Percentiles rank a stretch among this genome's conserved stretches.
phyloP scores from a whole-genome alignment of 2,797 vertebrate species.

The Acanthis flammea region DNA sequence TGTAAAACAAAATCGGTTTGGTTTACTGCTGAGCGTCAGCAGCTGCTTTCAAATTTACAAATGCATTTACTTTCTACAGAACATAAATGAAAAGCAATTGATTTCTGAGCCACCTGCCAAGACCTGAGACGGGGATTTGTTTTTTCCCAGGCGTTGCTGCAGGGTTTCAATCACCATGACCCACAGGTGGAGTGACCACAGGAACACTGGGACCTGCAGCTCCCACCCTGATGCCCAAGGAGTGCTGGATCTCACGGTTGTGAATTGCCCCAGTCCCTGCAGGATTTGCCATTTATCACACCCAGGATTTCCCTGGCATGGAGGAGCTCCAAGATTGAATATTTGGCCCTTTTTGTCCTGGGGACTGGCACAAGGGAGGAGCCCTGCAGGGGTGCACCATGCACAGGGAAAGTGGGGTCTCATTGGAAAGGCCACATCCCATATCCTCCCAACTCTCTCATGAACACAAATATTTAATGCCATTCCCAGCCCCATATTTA shows the following conservation, averaged over 20 bases:
- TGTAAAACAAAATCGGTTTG: conserved; percentile 23
- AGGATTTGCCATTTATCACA: neutral
- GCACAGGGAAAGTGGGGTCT: fast-evolving
- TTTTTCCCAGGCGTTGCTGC: neutral
- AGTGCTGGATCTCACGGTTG: neutral
- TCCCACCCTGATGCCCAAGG: neutral
- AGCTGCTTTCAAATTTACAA: conserved; percentile 56
- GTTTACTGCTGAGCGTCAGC: conserved; percentile 51
- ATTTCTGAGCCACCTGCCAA: neutral
- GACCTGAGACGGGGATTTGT: neutral
- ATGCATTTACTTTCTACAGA: neutral
- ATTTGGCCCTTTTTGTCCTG: neutral
- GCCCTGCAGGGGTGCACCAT: neutral
- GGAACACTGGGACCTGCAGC: neutral
- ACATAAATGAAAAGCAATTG: conserved; percentile 29
- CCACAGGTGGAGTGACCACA: neutral
- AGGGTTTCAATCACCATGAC: fast-evolving
- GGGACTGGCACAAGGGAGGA: neutral
- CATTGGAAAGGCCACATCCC: fast-evolving
- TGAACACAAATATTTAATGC: neutral
- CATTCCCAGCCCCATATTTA: neutral
- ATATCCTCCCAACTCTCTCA: neutral
- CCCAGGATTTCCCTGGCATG: neutral
- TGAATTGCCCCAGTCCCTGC: neutral
- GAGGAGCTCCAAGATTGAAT: neutral